Evolutionary conservation across 2,888 invertebrate genomes (phyloP).

Genomic region (Allophyes oxyacanthae): DNA sequence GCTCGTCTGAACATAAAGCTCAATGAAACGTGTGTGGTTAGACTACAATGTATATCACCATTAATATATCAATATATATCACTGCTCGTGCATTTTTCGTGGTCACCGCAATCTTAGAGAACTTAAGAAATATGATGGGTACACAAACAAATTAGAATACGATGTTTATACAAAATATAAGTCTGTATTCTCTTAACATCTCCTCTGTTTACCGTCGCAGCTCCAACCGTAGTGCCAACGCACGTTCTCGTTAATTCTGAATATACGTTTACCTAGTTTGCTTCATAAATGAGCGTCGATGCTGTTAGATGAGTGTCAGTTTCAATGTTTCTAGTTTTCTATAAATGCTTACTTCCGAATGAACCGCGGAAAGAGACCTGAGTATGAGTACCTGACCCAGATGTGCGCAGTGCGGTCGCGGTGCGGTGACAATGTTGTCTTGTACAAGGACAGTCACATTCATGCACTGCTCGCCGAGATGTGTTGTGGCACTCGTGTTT

Average conservation of each 20-base stretch:
- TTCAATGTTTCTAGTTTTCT: slow-evolving; percentile 59
- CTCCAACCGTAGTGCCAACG: slow-evolving; percentile 28
- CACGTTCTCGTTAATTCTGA: slow-evolving; percentile 41
- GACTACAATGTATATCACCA: slow-evolving; percentile 26
- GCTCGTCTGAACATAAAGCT: slow-evolving; percentile 43
- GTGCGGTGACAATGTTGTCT: slow-evolving; percentile 68
- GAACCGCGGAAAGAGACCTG: slow-evolving; percentile 66
- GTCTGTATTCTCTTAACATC: slow-evolving; percentile 22
- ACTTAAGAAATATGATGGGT: slow-evolving; percentile 24
- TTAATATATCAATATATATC: slow-evolving; percentile 18
- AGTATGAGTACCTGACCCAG: slow-evolving; percentile 61
- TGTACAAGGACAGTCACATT: slow-evolving; percentile 82
- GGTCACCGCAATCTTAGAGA: slow-evolving; percentile 4
- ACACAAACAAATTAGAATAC: slow-evolving; percentile 23
- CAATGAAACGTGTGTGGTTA: slow-evolving; percentile 49
- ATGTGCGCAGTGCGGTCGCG: slow-evolving; percentile 61
- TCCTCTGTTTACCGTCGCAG: slow-evolving; percentile 21
- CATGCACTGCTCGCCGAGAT: slow-evolving; percentile 68
- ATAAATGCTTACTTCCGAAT: slow-evolving; percentile 66
- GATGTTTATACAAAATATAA: slow-evolving; percentile 19
- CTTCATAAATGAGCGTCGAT: slow-evolving; percentile 50
- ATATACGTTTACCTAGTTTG: slow-evolving; percentile 55
- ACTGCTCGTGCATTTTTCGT: slow-evolving; percentile 12
- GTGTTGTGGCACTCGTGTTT: slow-evolving; percentile 63
- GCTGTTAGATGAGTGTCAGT: slow-evolving; percentile 53